Evolutionary conservation across 2,888 invertebrate genomes (phyloP).

Genomic region (Athetis lepigone): DNA sequence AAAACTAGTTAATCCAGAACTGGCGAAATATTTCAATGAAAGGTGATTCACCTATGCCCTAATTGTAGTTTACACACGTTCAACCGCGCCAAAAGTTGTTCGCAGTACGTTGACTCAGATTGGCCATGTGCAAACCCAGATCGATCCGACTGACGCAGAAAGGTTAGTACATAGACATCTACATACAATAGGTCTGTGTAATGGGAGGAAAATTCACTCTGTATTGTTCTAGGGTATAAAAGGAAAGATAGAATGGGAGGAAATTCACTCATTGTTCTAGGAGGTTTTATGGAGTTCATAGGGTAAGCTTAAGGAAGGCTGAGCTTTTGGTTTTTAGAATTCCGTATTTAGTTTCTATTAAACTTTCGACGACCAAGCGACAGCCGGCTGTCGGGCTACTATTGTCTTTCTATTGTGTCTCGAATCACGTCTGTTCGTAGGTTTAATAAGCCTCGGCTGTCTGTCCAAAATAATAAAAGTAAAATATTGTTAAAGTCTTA

Average conservation of each 20-base stretch:
- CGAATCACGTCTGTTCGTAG: no score
- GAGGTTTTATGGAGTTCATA: background rate
- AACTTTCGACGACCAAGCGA: no score
- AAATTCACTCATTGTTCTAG: no score
- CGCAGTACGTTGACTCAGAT: slow-evolving; percentile 27
- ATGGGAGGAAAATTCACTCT: background rate
- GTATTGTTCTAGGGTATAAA: background rate
- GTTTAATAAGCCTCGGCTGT: no score
- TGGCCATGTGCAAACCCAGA: slow-evolving; percentile 32
- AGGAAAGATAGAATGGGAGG: no score
- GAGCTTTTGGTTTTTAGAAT: background rate
- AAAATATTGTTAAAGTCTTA: no score
- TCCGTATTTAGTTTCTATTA: no score
- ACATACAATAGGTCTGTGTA: background rate
- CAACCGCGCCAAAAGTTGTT: slow-evolving; percentile 41
- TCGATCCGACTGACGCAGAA: slow-evolving; percentile 12
- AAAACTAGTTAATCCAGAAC: slow-evolving; percentile 8
- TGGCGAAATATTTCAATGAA: slow-evolving; percentile 17
- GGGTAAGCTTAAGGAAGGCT: background rate
- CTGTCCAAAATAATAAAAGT: no score
- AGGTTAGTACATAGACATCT: background rate
- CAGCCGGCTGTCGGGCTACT: no score
- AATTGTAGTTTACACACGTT: slow-evolving; percentile 51
- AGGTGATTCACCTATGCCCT: slow-evolving; percentile 60
- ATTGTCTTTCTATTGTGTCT: no score